These are phyloP conservation scores for Rhinogobio ventralis DNA, from an alignment of 2,797 vertebrate species.

Conservation along the genomic window DNA sequence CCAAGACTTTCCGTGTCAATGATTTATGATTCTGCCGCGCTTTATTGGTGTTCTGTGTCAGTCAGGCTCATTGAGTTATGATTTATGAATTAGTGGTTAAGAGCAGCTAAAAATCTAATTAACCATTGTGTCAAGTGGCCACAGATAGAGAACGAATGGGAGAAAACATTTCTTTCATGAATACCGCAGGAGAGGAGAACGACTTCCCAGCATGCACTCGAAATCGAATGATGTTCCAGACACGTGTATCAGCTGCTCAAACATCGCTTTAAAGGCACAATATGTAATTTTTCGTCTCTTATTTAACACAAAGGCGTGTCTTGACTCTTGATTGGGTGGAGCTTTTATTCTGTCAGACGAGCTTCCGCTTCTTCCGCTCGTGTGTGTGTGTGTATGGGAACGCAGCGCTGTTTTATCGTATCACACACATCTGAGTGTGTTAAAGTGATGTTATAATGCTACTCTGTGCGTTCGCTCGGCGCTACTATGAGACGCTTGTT, in stretches of 20 bases:
- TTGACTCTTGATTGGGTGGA: too few relatives aligned
- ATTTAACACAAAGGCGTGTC: too few relatives aligned
- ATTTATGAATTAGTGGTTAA: slow-evolving; percentile 26
- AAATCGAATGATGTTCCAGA: neutral
- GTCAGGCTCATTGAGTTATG: slow-evolving; percentile 29
- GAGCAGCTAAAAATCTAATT: slow-evolving; percentile 3
- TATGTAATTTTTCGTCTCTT: too few relatives aligned
- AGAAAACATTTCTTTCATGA: neutral
- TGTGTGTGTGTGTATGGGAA: too few relatives aligned
- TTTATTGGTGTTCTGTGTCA: slow-evolving; percentile 57
- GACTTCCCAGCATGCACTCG: neutral
- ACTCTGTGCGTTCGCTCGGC: too few relatives aligned
- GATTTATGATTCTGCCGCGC: slow-evolving; percentile 31
- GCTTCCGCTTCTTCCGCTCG: too few relatives aligned
- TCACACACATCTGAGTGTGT: too few relatives aligned
- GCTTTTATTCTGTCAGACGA: too few relatives aligned
- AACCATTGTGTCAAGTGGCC: neutral
- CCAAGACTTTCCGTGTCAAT: neutral
- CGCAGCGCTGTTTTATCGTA: too few relatives aligned
- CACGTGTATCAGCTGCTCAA: neutral
- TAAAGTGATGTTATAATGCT: too few relatives aligned
- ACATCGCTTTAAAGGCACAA: too few relatives aligned
- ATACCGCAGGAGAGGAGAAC: neutral
- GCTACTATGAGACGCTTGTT: too few relatives aligned
- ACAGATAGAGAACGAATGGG: neutral